These are phyloP conservation scores for Pyralis farinalis DNA, from an alignment of 2,888 invertebrate genomes.

Conservation along the genomic window DNA sequence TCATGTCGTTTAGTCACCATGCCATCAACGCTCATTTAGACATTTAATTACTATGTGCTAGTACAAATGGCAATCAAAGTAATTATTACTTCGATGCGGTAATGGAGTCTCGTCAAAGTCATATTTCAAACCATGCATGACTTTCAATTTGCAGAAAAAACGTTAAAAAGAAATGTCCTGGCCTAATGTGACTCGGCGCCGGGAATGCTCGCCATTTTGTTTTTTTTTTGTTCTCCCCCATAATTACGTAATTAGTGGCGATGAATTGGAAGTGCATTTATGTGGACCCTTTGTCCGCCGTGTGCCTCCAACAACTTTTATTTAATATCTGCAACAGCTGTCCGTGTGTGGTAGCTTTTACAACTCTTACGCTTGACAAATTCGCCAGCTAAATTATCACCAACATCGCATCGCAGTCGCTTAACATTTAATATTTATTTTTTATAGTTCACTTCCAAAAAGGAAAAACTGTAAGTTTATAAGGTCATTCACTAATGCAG, in stretches of 20 bases:
- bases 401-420: no score
- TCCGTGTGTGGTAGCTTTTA: conserved; percentile 44
- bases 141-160: conserved; percentile 60
- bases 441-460: no score
- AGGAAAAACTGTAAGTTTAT: no score
- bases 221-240: conserved; percentile 55
- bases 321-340: conserved; percentile 63
- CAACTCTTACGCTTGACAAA: conserved; percentile 44
- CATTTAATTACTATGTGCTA: conserved; percentile 13
- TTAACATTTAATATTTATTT: no score
- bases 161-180: conserved; percentile 55
- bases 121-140: conserved; percentile 48
- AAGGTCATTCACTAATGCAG: no score
- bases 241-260: conserved; percentile 79
- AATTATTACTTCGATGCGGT: conserved; percentile 25
- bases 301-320: conserved; percentile 56
- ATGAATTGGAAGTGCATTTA: conserved; percentile 73
- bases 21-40: conserved; percentile 12
- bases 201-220: conserved; percentile 70
- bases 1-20: conserved; percentile 3
- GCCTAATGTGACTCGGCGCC: conserved; percentile 65
- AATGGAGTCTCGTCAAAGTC: conserved; percentile 33
- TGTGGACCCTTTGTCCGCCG: conserved; percentile 66
- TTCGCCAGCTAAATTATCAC: conserved; percentile 9
- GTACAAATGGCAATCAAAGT: conserved; percentile 14